Conservation (phyloP, 2,888 invertebrate species). For the Rapana venosa region DNA sequence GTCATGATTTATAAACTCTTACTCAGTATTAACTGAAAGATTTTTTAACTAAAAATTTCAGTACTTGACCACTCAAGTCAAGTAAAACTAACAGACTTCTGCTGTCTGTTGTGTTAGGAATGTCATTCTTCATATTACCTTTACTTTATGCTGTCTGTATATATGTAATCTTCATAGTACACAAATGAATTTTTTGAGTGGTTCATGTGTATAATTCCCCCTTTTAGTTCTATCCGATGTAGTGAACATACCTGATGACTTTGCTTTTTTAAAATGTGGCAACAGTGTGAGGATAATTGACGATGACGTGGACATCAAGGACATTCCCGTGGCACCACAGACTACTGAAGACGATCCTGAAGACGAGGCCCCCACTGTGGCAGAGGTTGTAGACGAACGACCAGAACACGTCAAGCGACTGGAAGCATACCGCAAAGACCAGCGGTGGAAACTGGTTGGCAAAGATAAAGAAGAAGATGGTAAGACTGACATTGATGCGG, state of each 20-base stretch:
- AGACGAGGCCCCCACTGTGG: constrained; percentile 95
- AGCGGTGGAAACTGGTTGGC: constrained; percentile 63
- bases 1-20: too few species aligned
- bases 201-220: too few species aligned
- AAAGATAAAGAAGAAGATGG: constrained; percentile 47
- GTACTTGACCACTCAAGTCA: too few species aligned
- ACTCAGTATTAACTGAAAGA: too few species aligned
- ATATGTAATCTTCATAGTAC: too few species aligned
- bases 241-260: constrained; percentile 29
- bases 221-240: too few species aligned
- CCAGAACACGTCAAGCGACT: constrained; percentile 82
- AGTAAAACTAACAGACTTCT: too few species aligned
- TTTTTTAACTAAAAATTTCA: too few species aligned
- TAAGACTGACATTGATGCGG: background rate
- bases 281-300: constrained; percentile 85
- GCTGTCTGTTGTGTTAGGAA: too few species aligned
- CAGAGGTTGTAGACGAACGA: constrained; percentile 90
- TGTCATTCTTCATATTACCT: too few species aligned
- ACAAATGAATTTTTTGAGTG: too few species aligned
- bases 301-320: constrained; percentile 87
- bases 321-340: constrained; percentile 71
- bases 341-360: constrained; percentile 81
- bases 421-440: constrained; percentile 67
- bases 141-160: too few species aligned
- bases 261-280: background rate